Conservation (phyloP, 2,113 vertebrate species). For the Prochilodus magdalenae region DNA sequence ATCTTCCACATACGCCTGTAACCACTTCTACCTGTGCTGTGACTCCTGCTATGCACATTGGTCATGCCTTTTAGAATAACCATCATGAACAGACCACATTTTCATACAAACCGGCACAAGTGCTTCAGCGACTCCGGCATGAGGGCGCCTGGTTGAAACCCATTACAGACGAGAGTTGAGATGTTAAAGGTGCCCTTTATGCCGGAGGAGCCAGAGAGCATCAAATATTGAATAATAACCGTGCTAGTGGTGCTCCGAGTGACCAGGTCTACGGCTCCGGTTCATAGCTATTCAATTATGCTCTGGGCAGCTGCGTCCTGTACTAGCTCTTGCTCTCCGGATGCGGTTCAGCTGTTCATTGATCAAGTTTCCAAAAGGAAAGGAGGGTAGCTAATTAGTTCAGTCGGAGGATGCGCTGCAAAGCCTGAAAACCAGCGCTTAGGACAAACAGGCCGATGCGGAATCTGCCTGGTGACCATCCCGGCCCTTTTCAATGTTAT, state of each 20-base stretch:
- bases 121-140: neutral
- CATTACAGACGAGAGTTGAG: neutral
- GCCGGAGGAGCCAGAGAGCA: neutral
- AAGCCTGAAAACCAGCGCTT: neutral
- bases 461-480: conserved; percentile 8
- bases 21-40: neutral
- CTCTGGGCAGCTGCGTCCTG: conserved; percentile 12
- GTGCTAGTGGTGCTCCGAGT: neutral
- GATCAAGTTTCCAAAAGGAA: conserved; percentile 37
- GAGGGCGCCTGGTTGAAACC: neutral
- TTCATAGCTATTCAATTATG: conserved; percentile 30
- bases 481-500: conserved; percentile 30
- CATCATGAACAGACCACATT: neutral
- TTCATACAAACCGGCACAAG: neutral
- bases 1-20: too few relatives aligned
- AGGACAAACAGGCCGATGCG: neutral
- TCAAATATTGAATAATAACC: conserved; percentile 6
- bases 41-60: neutral
- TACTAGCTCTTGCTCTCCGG: neutral
- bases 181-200: conserved; percentile 3
- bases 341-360: conserved; percentile 30
- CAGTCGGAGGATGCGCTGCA: conserved; percentile 38
- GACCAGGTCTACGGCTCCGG: conserved; percentile 7
- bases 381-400: conserved; percentile 40
- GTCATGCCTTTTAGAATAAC: neutral